A percentile compares a stretch with the other conserved stretches of the same genome.
Conservation (phyloP, 2,797 vertebrate species). For the Poecilia gillii region DNA sequence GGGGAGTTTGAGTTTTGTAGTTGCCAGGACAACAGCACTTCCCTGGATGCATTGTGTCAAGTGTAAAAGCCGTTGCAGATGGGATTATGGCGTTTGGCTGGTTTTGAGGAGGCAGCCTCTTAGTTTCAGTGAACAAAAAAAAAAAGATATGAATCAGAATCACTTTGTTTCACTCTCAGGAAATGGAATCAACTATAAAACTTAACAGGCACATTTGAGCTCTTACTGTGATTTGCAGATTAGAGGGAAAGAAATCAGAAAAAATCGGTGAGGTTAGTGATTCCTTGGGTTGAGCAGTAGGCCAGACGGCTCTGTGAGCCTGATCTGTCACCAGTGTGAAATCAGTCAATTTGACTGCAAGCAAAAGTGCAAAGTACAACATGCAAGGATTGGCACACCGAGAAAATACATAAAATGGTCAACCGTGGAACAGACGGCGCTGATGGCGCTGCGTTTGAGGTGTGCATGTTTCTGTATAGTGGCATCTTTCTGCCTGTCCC, state of each 20-base stretch:
- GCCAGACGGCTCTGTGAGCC: neutral
- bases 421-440: neutral
- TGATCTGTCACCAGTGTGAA: neutral
- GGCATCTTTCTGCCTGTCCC: neutral
- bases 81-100: neutral
- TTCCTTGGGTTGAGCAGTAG: neutral
- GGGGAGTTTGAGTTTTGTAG: neutral
- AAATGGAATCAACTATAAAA: neutral
- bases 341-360: neutral
- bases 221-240: neutral
- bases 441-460: slow-evolving; percentile 4
- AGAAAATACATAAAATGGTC: neutral
- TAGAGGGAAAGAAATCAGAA: neutral
- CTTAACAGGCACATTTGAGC: neutral
- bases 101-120: neutral
- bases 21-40: neutral
- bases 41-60: neutral
- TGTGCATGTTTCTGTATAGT: slow-evolving; percentile 4
- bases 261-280: slow-evolving; percentile 1
- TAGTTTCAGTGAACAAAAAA: neutral
- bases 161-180: neutral
- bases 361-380: neutral
- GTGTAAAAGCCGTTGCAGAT: neutral
- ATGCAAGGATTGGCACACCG: accelerated
- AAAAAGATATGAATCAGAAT: neutral